These are phyloP conservation scores for Geotrupes spiniger DNA, from an alignment of 2,888 invertebrate species.

Conservation along the genomic window DNA sequence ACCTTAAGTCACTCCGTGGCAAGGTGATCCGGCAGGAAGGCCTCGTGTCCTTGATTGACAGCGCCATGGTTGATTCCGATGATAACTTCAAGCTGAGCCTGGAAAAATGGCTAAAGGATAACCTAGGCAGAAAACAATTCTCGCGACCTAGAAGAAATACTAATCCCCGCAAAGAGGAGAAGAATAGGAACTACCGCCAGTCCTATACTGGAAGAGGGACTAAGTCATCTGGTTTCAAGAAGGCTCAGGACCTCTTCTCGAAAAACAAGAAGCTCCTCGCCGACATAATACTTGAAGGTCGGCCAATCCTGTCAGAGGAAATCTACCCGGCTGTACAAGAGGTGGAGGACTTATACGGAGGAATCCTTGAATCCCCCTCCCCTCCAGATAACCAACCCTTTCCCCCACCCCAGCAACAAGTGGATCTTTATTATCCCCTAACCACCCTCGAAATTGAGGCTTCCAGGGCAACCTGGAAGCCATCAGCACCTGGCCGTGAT, in stretches of 20 bases:
- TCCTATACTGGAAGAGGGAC: too few species aligned
- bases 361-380: conserved; percentile 12
- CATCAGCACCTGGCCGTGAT: conserved; percentile 23
- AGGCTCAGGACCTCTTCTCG: conserved; percentile 24
- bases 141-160: too few species aligned
- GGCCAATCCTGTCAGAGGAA: background rate
- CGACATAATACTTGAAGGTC: conserved; percentile 16
- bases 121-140: too few species aligned
- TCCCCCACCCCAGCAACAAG: background rate
- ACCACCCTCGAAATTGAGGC: conserved; percentile 18
- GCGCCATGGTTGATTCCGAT: too few species aligned
- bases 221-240: conserved; percentile 14
- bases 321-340: conserved; percentile 9
- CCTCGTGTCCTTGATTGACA: too few species aligned
- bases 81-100: too few species aligned
- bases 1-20: too few species aligned
- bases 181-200: too few species aligned
- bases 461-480: conserved; percentile 14
- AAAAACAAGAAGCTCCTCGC: conserved; percentile 16
- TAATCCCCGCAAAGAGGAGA: too few species aligned
- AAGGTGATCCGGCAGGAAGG: too few species aligned
- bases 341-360: conserved; percentile 12
- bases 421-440: conserved; percentile 1
- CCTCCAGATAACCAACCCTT: conserved; percentile 1
- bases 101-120: too few species aligned